Percentiles rank a stretch among this genome's conserved stretches.
These are phyloP conservation scores for Callochromis pleurospilus DNA, from an alignment of 2,113 vertebrate genomes.

Conservation along the genomic window DNA sequence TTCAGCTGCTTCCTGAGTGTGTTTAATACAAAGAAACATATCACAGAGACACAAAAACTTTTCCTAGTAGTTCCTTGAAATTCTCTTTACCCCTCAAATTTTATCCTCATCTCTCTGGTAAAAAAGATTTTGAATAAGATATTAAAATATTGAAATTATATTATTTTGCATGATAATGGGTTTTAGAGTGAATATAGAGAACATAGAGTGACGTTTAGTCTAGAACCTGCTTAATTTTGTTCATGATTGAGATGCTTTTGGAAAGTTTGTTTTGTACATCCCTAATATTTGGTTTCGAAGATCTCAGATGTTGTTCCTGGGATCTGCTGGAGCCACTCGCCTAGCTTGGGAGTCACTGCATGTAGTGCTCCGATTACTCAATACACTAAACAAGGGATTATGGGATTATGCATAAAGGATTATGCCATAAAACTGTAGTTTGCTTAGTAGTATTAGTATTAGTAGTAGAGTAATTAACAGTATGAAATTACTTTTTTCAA, in stretches of 20 bases:
- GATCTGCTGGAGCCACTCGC: accelerated
- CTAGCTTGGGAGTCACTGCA: neutral
- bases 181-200: neutral
- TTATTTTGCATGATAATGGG: neutral
- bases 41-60: neutral
- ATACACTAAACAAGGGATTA: neutral
- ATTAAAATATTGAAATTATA: neutral
- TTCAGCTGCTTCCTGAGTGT: neutral
- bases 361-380: neutral
- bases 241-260: neutral
- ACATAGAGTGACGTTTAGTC: accelerated
- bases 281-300: neutral
- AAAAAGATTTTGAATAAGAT: neutral
- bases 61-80: neutral
- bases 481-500: neutral
- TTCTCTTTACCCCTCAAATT: neutral
- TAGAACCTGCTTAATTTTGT: neutral
- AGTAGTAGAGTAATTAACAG: neutral
- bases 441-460: neutral
- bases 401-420: neutral
- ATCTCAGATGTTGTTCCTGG: neutral
- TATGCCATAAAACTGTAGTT: neutral
- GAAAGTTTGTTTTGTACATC: accelerated
- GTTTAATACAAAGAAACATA: neutral
- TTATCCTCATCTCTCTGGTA: accelerated